These are phyloP conservation scores for Dusona sp. DNA, from an alignment of 2,888 invertebrate genomes.

Conservation along the genomic window DNA sequence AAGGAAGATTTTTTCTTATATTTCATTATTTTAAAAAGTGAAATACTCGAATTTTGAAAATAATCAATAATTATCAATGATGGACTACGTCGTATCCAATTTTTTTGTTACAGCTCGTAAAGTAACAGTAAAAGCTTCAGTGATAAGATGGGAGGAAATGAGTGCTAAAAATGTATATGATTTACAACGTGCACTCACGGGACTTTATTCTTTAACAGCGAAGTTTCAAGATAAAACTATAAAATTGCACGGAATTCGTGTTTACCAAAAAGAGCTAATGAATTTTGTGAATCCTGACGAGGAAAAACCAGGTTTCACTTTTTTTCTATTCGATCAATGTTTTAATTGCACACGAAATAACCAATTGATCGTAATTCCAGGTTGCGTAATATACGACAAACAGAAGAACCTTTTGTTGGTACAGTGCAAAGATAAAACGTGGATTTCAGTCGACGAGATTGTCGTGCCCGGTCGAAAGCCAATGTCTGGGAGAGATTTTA, in stretches of 20 bases:
- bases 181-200: conserved; percentile 89
- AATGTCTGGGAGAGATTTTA: conserved; percentile 93
- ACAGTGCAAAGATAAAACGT: conserved; percentile 88
- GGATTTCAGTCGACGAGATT: conserved; percentile 88
- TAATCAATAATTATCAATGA: neutral
- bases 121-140: conserved; percentile 87
- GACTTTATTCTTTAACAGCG: conserved; percentile 88
- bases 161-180: conserved; percentile 89
- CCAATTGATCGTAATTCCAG: conserved; percentile 83
- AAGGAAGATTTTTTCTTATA: neutral
- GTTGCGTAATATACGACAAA: conserved; percentile 88
- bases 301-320: conserved; percentile 77
- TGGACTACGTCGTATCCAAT: neutral
- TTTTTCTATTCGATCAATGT: conserved; percentile 20
- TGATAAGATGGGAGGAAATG: conserved; percentile 89
- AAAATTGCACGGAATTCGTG: conserved; percentile 87
- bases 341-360: neutral
- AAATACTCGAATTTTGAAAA: neutral
- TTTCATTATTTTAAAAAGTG: neutral
- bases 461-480: conserved; percentile 89
- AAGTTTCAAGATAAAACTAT: conserved; percentile 87
- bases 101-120: conserved; percentile 89
- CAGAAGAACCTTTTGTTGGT: conserved; percentile 87
- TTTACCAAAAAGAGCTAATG: conserved; percentile 77
- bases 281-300: conserved; percentile 33